Evolutionary conservation across 2,888 invertebrate genomes (phyloP), one percentile per base, ranked within the genome.

Genomic region (Tachina lurida): DNA sequence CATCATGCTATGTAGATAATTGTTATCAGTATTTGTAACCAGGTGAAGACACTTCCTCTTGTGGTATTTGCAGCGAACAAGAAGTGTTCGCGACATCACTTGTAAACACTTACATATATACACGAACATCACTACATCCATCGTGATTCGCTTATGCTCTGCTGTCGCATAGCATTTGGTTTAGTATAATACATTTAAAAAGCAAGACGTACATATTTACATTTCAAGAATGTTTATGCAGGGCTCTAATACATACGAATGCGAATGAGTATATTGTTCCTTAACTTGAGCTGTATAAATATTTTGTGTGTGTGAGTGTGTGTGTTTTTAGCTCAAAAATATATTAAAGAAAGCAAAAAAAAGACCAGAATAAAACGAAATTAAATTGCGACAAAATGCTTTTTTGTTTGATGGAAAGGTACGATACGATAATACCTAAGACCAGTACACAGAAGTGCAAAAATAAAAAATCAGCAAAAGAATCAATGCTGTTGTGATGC

Each of bases 381-480:
- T 73, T 73, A 67, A 84, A 84, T 67, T 84, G 83, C 83, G 71
- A 67, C 87, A 84, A 78, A 84, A 87, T 82, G 82, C 67, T 82
- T 79, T 82, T 79, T 76, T 77, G 80, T 83, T 84, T 87, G 78
- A 71, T 84, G 75, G 78, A 84, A 84, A 82, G 75, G 70, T 80
- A 62, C 63, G 62, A n/a, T 71, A 41, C 10, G 10, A 2, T 43
- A 19, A 19, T 13, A 45, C 43, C 60, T n/a, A 49, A 58, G 31
- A 39, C 54, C 56, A 39, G 56, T 22, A 47, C 71, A 73, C 71
- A 73, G 41, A 68, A 73, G 75, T 75, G 84, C 22, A 65, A 70
- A 62, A 49, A 74, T 41, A 47, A 84, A n/a, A 41, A 62, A 60
- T 45, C 47, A 80, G 15, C 54, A 41, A n/a, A 41, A 67, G 45